Evolutionary conservation across 92 coral and sea anemone genomes (phyloP).

Genomic region (Palythoa heliodiscus): DNA sequence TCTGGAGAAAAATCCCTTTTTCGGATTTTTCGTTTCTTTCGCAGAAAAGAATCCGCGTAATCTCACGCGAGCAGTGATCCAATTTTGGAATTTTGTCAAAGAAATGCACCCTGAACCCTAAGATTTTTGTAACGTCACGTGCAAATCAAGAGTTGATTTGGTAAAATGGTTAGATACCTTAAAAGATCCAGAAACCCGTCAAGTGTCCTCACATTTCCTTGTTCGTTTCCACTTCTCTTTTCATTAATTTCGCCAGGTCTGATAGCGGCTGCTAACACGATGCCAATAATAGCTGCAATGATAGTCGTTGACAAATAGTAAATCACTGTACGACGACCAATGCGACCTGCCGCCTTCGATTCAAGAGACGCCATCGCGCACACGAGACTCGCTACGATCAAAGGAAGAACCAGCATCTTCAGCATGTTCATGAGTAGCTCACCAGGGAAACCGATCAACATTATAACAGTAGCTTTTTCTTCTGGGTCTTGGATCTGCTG

Average conservation of each 20-base stretch:
- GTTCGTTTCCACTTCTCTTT: slow-evolving; percentile 44
- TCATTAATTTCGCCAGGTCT: slow-evolving; percentile 58
- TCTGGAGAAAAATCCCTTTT: too few relatives aligned
- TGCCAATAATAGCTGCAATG: slow-evolving; percentile 76
- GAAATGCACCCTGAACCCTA: too few relatives aligned
- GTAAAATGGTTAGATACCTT: slow-evolving; percentile 38
- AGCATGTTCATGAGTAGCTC: slow-evolving; percentile 87
- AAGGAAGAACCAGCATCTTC: slow-evolving; percentile 80
- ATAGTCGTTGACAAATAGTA: slow-evolving; percentile 77
- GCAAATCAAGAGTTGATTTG: too few relatives aligned
- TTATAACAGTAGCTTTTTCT: slow-evolving; percentile 57
- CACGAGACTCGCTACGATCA: slow-evolving; percentile 82
- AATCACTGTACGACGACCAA: slow-evolving; percentile 80
- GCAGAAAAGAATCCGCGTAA: too few relatives aligned
- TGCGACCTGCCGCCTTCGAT: slow-evolving; percentile 81
- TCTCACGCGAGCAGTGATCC: too few relatives aligned
- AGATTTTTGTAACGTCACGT: too few relatives aligned
- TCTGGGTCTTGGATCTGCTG: slow-evolving; percentile 69
- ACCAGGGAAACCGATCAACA: slow-evolving; percentile 87
- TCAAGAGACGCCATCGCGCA: slow-evolving; percentile 85
- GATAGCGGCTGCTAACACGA: slow-evolving; percentile 71
- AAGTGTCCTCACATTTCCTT: slow-evolving; percentile 56
- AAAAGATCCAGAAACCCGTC: slow-evolving; percentile 69
- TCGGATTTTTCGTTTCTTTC: too few relatives aligned
- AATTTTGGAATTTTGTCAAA: too few relatives aligned